phyloP scores from a whole-genome alignment of 1,140 invertebrate species.

The Stegodyphus mimosarum region DNA sequence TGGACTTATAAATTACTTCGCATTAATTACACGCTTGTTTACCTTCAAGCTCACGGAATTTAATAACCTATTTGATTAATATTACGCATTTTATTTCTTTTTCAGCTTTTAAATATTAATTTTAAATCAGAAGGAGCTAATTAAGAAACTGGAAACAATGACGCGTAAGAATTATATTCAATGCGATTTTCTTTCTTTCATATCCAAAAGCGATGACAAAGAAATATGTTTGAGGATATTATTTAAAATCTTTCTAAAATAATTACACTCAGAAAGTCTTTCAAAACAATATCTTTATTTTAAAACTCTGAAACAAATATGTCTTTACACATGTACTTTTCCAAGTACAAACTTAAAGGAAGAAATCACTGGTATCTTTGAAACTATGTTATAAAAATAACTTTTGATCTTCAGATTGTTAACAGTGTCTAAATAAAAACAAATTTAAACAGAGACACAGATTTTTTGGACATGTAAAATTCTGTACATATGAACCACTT shows the following conservation, averaged over 20 bases:
- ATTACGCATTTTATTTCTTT: not conserved
- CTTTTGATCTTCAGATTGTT: not conserved
- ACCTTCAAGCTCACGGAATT: too few relatives aligned
- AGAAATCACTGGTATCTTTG: not conserved
- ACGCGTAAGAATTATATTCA: not conserved
- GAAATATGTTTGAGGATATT: not conserved
- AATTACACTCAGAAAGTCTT: not conserved
- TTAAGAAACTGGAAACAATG: not conserved
- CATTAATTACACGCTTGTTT: too few relatives aligned
- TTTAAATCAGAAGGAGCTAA: not conserved
- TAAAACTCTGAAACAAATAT: constrained; percentile 26
- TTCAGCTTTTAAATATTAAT: not conserved
- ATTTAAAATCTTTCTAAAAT: not conserved
- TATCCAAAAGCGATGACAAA: not conserved
- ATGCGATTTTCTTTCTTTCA: not conserved
- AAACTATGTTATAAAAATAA: constrained; percentile 37
- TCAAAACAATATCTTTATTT: constrained; percentile 51
- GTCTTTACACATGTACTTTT: constrained; percentile 8
- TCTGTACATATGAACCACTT: not conserved
- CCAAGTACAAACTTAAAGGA: not conserved
- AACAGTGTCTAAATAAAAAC: constrained; percentile 32
- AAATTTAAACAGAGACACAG: constrained; percentile 10
- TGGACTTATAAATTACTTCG: too few relatives aligned
- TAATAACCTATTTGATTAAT: too few relatives aligned
- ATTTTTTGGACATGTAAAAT: not conserved